Base-by-base conservation (phyloP, 2,888 invertebrate species). In the Drosophila borealis region DNA sequence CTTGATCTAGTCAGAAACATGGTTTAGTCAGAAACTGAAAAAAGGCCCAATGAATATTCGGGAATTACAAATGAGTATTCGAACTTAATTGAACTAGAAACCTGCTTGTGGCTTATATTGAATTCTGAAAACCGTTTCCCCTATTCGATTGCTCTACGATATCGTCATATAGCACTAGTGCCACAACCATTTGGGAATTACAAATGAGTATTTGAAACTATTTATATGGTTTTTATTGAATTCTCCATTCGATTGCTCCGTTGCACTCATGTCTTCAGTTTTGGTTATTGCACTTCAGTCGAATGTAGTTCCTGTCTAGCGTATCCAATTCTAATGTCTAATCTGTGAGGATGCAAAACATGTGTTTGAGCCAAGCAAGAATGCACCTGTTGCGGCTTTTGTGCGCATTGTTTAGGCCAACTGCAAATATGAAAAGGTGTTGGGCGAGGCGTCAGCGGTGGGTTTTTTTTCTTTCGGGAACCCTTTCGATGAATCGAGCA, bases 401-500 rank as follows among this genome's bases (percentile, higher is more conserved):
- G 51, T 36, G 8, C 9, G 21, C 36, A 46, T 57, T 70, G 75
- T 56, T 59, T 55, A 6, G 68, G 63, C 64, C 69, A 64, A 55
- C 66, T 74, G 76, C 70, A 74, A 64, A 72, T 76, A 36, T 19
- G 29, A 29, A 53, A 55, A 66, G 71, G 66, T 76, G 72, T 55
- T 66, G 55, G 53, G 54, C 11, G 51, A 69, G 74, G 72, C 54
- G 72, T 54, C 37, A 53, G 51, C 29, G 25, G 17, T 33, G 49
- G 50, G 36, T 36, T 36, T 14, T 64, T 42, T 2, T 29, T 29
- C 29, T 8, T 48, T 36, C 21, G 51, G 39, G 50, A 88, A 83
- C 86, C 86, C 83, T 83, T 83, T 83, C 69, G 65, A 73, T 88
- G 80, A 88, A 88, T 83, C 65, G 65, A 54, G 66, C 66, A 67